Evolutionary conservation across 2,797 vertebrate species (phyloP).

Genomic region (Sparus aurata): DNA sequence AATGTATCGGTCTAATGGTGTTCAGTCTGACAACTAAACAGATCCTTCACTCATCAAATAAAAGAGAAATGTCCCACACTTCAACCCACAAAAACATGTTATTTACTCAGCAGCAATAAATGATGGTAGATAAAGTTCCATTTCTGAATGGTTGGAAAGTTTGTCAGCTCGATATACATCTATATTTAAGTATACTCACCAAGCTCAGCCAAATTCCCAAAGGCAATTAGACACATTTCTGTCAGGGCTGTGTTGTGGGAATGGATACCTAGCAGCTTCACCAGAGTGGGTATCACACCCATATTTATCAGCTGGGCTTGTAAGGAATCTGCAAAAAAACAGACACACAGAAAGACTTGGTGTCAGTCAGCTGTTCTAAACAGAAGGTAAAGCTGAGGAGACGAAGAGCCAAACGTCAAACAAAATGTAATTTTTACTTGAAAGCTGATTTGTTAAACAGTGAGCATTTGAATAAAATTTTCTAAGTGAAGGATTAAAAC

Average conservation of each 20-base stretch:
- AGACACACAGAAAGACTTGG: slow-evolving; percentile 23
- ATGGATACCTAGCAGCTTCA: slow-evolving; percentile 96
- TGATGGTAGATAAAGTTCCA: too few relatives aligned
- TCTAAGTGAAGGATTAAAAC: background rate
- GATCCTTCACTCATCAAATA: too few relatives aligned
- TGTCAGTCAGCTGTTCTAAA: background rate
- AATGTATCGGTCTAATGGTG: too few relatives aligned
- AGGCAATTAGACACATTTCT: slow-evolving; percentile 99
- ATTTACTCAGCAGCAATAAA: too few relatives aligned
- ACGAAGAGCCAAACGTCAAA: background rate
- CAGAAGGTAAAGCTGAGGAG: background rate
- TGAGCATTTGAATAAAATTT: background rate
- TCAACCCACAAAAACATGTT: too few relatives aligned
- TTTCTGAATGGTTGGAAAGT: background rate
- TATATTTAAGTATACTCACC: slow-evolving; percentile 82
- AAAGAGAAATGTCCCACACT: too few relatives aligned
- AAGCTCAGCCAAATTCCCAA: slow-evolving; percentile 98
- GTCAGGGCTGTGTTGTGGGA: slow-evolving; percentile 95
- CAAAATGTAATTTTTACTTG: background rate
- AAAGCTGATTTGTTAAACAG: background rate
- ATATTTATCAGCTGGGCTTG: slow-evolving; percentile 98
- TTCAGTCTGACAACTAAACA: too few relatives aligned
- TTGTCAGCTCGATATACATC: background rate
- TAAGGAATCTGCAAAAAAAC: slow-evolving; percentile 89
- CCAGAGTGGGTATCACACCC: slow-evolving; percentile 98